phyloP scores from a whole-genome alignment of 2,113 vertebrate species.

The Oreochromis aureus region DNA sequence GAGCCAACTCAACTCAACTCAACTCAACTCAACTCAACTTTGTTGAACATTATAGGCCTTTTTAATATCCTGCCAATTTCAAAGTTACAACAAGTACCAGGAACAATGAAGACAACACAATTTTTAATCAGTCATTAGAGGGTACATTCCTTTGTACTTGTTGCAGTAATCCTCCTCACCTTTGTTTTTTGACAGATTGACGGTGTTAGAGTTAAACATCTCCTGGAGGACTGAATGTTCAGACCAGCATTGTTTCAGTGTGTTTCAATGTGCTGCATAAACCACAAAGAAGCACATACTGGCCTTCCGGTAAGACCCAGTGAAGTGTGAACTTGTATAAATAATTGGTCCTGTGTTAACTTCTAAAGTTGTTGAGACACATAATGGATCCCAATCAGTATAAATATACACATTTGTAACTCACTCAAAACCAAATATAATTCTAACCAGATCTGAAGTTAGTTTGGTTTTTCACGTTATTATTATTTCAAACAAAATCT shows the following conservation, averaged over 20 bases:
- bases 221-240: no score
- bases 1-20: not conserved
- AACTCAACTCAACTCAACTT: no score
- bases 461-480: not conserved
- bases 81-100: not conserved
- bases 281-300: not conserved
- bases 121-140: not conserved
- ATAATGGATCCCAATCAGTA: not conserved
- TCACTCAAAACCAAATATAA: not conserved
- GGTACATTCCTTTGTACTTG: not conserved
- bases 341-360: not conserved
- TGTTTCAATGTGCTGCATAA: not conserved
- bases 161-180: not conserved
- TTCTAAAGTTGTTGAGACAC: not conserved
- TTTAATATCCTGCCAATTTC: not conserved
- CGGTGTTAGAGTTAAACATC: no score
- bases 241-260: no score
- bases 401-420: not conserved
- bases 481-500: not conserved
- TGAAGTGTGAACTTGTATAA: not conserved
- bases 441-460: not conserved
- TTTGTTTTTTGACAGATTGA: not conserved
- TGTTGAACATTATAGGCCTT: not conserved
- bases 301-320: not conserved
- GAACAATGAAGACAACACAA: not conserved